Evolutionary conservation across 1,140 invertebrate species (phyloP), one percentile per base, ranked within the genome.

Genomic region (Calycopis cecrops): DNA sequence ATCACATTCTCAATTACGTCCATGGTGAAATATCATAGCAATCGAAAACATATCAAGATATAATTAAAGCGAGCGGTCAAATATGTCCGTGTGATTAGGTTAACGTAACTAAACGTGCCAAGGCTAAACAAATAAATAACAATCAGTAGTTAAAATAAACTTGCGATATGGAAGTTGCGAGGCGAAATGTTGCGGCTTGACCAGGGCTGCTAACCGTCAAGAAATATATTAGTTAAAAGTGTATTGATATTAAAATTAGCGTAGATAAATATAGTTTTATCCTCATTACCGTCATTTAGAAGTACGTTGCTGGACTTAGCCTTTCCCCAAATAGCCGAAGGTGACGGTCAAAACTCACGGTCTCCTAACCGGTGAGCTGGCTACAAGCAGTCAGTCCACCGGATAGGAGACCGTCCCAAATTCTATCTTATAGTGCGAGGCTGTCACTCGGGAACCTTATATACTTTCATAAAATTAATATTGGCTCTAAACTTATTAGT

Each of bases 91-190:
- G 14, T 44, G 40, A 16, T 44, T 17, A 28, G 21, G 21, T 28
- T 28, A 28, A 28, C 21, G 21, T 44, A 44, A 55, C 49, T 48
- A 63, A 63, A 52, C 33, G 56, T 76, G 74, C 59, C 77, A 83
- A 78, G 79, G 79, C 59, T 48, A 37, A 53, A 55, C 60, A 54
- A 68, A 73, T 69, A 68, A 28, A 66, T 66, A 63, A 57, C 48
- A 67, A 62, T 67, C 62, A 54, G 69, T 70, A 73, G 65, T 62
- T 52, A 50, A 61, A 66, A 62, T 59, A 65, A 44, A 16, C 14
- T 44, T 14, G 17, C 40, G 17, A 44, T 44, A 44, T 44, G 40
- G 40, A 44, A 44, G 6, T 16, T 44, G 40, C 17, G 40, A 44
- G 17, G 12, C 40, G 40, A 44, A 44, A 44, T 44, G 17, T 44